A percentile compares a stretch with the other conserved stretches of the same genome.
Evolutionary conservation across 2,113 vertebrate genomes (phyloP).

Genomic region (Typhlomys cinereus): DNA sequence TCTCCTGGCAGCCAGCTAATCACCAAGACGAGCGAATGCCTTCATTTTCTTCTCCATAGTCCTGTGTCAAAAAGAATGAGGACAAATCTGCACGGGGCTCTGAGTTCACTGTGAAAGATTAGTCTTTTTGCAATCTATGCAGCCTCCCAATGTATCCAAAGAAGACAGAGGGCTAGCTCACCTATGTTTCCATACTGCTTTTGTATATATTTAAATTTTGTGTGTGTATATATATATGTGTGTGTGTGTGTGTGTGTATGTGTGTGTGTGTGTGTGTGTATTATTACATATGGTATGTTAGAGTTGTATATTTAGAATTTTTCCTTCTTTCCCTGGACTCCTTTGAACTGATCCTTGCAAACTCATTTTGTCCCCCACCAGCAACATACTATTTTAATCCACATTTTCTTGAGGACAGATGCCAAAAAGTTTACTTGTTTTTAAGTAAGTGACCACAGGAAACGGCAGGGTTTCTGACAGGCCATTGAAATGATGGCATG

Average conservation of each 20-base stretch:
- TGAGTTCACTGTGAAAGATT: conserved; percentile 1
- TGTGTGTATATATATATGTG: no score
- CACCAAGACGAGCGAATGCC: not conserved
- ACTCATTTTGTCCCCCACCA: not conserved
- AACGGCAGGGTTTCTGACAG: conserved; percentile 43
- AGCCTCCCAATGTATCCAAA: not conserved
- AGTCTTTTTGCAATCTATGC: not conserved
- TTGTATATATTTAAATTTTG: no score
- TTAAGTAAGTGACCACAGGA: conserved; percentile 48
- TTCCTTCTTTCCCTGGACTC: not conserved
- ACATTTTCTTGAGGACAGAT: conserved; percentile 40
- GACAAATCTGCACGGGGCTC: conserved; percentile 28
- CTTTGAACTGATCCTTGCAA: not conserved
- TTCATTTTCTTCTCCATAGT: conserved; percentile 27
- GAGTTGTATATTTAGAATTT: not conserved
- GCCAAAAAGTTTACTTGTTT: conserved; percentile 35
- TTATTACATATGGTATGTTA: no score
- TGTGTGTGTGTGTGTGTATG: no score
- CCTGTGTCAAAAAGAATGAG: conserved; percentile 37
- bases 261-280: no score
- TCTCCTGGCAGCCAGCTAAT: conserved; percentile 65
- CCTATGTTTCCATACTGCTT: not conserved
- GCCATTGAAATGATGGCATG: not conserved
- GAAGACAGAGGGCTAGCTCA: not conserved
- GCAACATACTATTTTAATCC: conserved; percentile 40